Conservation (phyloP, 2,113 vertebrate species). For the Mustela lutreola region DNA sequence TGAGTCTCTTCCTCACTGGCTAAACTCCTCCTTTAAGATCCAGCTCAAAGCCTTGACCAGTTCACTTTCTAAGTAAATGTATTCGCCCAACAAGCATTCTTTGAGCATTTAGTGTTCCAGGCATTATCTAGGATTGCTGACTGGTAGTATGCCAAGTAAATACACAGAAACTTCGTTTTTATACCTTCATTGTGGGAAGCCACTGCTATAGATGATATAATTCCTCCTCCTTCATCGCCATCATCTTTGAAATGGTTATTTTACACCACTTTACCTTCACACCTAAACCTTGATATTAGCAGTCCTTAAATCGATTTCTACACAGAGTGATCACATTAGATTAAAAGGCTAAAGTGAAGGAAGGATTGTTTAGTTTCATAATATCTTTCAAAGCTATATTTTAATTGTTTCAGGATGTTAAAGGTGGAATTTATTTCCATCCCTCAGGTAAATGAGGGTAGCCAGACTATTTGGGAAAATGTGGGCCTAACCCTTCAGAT, state of each 20-base stretch:
- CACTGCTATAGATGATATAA: neutral
- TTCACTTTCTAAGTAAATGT: neutral
- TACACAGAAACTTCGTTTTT: neutral
- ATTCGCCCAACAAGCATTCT: neutral
- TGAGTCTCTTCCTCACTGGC: neutral
- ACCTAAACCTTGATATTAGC: neutral
- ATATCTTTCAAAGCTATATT: neutral
- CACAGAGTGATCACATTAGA: neutral
- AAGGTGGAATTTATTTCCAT: neutral
- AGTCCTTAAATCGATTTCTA: neutral
- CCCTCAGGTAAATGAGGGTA: neutral
- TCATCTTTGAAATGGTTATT: neutral
- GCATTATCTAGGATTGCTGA: neutral
- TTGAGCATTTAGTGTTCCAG: neutral
- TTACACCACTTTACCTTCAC: neutral
- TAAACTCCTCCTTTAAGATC: neutral
- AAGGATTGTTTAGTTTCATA: neutral
- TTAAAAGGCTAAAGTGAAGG: constrained; percentile 7
- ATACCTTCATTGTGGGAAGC: neutral
- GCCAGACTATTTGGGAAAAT: neutral
- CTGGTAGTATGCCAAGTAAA: neutral
- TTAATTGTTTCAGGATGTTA: neutral
- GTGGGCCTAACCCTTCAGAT: neutral
- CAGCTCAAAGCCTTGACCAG: neutral
- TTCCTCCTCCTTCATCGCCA: neutral